Percentiles rank a stretch among this genome's conserved stretches.
Evolutionary conservation across 2,888 invertebrate species (phyloP).

Genomic region (Ramazzottius varieornatus): DNA sequence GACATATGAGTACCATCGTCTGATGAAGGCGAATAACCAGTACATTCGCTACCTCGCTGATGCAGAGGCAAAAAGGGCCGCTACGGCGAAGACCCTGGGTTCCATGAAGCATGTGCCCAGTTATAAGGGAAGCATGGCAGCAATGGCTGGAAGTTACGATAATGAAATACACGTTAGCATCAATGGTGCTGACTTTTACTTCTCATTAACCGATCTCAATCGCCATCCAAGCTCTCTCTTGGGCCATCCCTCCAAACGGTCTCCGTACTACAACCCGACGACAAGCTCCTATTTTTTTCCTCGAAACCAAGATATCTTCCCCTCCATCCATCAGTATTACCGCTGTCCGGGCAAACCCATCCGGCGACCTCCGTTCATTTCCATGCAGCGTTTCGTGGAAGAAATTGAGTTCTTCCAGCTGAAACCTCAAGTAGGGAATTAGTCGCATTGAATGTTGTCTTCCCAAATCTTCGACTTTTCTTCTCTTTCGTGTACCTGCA

Average conservation of each 20-base stretch:
- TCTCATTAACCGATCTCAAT: constrained; percentile 7
- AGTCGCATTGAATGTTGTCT: too few relatives aligned
- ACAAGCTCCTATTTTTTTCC: constrained; percentile 12
- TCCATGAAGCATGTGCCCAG: neutral
- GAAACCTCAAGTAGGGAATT: too few relatives aligned
- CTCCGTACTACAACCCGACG: constrained; percentile 12
- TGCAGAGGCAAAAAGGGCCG: neutral
- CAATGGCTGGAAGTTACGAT: neutral
- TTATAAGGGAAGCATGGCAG: neutral
- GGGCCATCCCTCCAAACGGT: constrained; percentile 14
- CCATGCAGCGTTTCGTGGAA: neutral
- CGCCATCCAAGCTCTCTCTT: constrained; percentile 16
- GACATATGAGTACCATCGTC: neutral
- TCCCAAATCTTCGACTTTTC: too few relatives aligned
- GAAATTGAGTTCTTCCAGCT: neutral
- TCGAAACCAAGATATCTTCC: constrained; percentile 17
- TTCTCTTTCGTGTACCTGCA: too few relatives aligned
- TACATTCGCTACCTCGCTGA: neutral
- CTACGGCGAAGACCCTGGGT: neutral
- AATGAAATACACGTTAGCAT: neutral
- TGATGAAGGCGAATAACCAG: neutral
- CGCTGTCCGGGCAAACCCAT: constrained; percentile 12
- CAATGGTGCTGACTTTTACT: neutral
- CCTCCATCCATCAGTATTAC: constrained; percentile 29
- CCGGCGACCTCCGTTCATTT: neutral